Percentiles rank a stretch among this genome's conserved stretches.
These are phyloP conservation scores for Sphenopsis melanotis DNA, from an alignment of 2,797 vertebrate species.

Conservation along the genomic window DNA sequence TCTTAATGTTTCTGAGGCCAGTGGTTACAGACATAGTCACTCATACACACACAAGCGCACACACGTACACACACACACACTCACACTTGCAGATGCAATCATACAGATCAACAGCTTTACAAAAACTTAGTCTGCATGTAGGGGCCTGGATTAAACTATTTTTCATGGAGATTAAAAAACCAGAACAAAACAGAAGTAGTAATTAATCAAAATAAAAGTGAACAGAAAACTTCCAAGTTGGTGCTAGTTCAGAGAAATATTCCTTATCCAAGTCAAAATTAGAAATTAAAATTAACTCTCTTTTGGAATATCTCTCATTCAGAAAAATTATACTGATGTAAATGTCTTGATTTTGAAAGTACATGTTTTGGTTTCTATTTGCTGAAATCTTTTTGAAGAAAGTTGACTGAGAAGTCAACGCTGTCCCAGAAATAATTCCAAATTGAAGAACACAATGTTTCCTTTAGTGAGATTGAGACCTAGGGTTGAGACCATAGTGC, in stretches of 20 bases:
- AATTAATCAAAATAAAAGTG: not conserved
- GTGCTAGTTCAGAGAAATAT: not conserved
- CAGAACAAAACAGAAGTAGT: not conserved
- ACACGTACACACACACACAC: not conserved
- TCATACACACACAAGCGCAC: not conserved
- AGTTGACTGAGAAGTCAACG: not conserved
- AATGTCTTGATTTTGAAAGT: not conserved
- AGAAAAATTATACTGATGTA: not conserved
- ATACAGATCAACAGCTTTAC: not conserved
- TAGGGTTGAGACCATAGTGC: rapidly evolving
- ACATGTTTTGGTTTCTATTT: not conserved
- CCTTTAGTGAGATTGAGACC: not conserved
- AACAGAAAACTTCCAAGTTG: not conserved
- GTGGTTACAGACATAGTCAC: not conserved
- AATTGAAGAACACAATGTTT: not conserved
- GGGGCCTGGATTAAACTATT: not conserved
- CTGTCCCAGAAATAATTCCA: not conserved
- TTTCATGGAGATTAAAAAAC: not conserved
- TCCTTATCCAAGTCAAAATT: not conserved
- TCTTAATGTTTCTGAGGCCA: not conserved
- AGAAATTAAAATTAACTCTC: not conserved
- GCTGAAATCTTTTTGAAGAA: not conserved
- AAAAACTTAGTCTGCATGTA: not conserved
- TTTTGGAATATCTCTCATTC: not conserved
- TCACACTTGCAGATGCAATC: not conserved